Conservation (phyloP, 2,888 invertebrate species). For the Pardosa pseudoannulata region DNA sequence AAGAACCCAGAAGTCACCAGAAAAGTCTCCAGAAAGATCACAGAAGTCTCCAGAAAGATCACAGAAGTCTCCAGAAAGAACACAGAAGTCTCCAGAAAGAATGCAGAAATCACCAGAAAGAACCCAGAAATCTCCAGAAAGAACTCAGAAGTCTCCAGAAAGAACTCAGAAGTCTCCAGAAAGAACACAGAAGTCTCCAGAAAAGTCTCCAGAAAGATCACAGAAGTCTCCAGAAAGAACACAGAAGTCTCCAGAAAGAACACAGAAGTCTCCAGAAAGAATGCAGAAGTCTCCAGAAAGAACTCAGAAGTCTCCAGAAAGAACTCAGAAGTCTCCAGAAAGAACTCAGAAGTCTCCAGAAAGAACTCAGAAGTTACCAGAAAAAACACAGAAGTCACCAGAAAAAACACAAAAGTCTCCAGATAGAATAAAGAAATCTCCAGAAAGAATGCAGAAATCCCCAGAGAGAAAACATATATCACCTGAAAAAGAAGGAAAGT, state of each 20-base stretch:
- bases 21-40: neutral
- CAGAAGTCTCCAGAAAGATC: neutral
- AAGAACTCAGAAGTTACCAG: neutral
- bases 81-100: neutral
- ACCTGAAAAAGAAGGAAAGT: neutral
- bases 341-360: neutral
- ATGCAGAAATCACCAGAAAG: neutral
- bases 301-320: neutral
- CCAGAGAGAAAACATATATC: neutral
- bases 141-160: too few species aligned
- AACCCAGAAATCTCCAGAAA: neutral
- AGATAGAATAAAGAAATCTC: neutral
- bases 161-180: too few species aligned
- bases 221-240: neutral
- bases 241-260: neutral
- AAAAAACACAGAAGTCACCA: neutral
- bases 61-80: neutral
- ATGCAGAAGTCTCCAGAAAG: neutral
- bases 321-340: neutral
- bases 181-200: constrained; percentile 4
- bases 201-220: neutral
- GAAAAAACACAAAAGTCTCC: neutral
- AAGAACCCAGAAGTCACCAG: neutral
- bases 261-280: neutral
- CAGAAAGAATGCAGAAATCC: neutral